These are phyloP conservation scores for Pseudomyrmex flavicornis DNA, from an alignment of 1,140 invertebrate genomes.

Conservation along the genomic window DNA sequence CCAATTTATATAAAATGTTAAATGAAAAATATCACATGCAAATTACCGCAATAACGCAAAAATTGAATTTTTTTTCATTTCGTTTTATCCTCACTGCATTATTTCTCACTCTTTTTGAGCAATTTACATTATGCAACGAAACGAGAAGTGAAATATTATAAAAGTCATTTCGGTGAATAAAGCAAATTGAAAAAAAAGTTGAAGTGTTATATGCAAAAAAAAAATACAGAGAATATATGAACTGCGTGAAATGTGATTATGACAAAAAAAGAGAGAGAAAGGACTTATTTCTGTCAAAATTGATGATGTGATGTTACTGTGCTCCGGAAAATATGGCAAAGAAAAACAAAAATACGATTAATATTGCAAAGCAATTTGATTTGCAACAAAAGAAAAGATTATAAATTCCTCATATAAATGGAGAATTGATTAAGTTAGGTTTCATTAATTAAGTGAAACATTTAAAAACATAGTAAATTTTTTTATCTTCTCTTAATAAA, in stretches of 20 bases:
- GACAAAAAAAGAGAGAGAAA: not conserved
- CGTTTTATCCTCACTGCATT: not conserved
- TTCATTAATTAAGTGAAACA: too few relatives aligned
- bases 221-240: not conserved
- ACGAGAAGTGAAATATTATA: not conserved
- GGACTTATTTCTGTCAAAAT: not conserved
- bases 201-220: not conserved
- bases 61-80: constrained; percentile 16
- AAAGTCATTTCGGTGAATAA: constrained; percentile 6
- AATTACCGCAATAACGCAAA: constrained; percentile 3
- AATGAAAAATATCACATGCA: constrained; percentile 7
- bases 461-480: constrained; percentile 25
- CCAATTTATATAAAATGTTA: constrained; percentile 1
- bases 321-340: not conserved
- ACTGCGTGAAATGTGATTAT: not conserved
- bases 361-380: not conserved
- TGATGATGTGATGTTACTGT: not conserved
- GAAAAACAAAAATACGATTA: too few relatives aligned
- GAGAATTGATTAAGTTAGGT: too few relatives aligned
- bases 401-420: not conserved
- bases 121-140: not conserved
- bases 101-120: not conserved
- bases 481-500: constrained; percentile 5
- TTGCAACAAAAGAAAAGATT: not conserved
- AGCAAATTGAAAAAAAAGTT: not conserved